A percentile compares a stretch with the other conserved stretches of the same genome.
Conservation (phyloP, 2,797 vertebrate species). For the Betta splendens region DNA sequence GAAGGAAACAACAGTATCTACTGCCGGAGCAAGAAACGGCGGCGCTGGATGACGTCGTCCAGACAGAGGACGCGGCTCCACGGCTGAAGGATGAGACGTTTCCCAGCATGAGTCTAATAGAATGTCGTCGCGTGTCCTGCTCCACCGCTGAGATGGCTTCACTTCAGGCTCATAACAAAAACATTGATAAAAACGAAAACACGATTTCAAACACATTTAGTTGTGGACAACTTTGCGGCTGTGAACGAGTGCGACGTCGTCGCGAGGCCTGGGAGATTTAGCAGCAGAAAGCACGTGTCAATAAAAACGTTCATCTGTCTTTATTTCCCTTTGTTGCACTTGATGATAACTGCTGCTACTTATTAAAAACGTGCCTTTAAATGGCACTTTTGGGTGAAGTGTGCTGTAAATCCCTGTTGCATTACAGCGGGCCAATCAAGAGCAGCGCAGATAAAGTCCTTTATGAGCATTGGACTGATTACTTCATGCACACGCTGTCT, state of each 20-base stretch:
- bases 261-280: neutral
- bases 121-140: constrained; percentile 7
- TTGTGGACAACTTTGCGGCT: too few relatives aligned
- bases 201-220: too few relatives aligned
- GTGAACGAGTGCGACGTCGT: too few relatives aligned
- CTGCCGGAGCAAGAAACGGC: too few relatives aligned
- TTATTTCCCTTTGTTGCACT: neutral
- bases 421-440: constrained; percentile 19
- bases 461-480: constrained; percentile 53
- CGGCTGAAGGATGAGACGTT: constrained; percentile 26
- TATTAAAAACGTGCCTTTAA: neutral
- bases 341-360: neutral
- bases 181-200: neutral
- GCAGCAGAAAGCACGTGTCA: neutral
- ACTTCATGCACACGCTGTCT: constrained; percentile 45
- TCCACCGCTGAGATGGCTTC: constrained; percentile 5
- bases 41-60: constrained; percentile 15
- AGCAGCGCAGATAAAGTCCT: constrained; percentile 29
- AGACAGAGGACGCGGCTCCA: constrained; percentile 1
- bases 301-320: neutral
- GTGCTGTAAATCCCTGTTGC: constrained; percentile 22
- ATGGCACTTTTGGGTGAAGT: neutral
- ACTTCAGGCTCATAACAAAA: constrained; percentile 12
- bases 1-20: too few relatives aligned
- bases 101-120: constrained; percentile 36